These are phyloP conservation scores for Mesorhabditis belari DNA, from an alignment of 2,888 invertebrate species.

Conservation along the genomic window DNA sequence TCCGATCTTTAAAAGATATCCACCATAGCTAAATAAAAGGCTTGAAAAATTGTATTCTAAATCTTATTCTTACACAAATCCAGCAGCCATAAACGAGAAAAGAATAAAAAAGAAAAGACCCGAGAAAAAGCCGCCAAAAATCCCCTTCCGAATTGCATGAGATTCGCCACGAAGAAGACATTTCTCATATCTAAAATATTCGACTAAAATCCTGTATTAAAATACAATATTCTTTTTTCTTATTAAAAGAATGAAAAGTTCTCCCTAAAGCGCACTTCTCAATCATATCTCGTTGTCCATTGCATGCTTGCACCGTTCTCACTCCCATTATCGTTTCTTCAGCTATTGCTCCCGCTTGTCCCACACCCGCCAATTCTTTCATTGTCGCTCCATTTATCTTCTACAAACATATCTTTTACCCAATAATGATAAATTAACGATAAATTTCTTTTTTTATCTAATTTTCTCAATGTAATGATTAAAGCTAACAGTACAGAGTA, in stretches of 20 bases:
- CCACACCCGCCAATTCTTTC: constrained; percentile 27
- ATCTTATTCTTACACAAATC: constrained; percentile 19
- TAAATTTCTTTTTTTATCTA: neutral
- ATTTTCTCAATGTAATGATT: neutral
- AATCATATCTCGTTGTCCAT: constrained; percentile 41
- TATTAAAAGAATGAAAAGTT: neutral
- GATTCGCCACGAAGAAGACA: constrained; percentile 24
- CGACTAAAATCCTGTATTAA: no score
- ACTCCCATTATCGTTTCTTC: constrained; percentile 41
- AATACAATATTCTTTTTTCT: neutral
- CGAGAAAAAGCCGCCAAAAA: constrained; percentile 37
- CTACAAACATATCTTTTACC: constrained; percentile 8
- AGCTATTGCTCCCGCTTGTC: constrained; percentile 37
- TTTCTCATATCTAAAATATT: constrained; percentile 16
- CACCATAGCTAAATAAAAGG: constrained; percentile 22
- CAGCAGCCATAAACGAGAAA: constrained; percentile 29
- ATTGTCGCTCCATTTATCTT: constrained; percentile 28
- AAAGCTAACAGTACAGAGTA: no score
- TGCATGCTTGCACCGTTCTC: constrained; percentile 40
- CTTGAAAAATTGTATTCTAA: neutral
- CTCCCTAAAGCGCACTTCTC: constrained; percentile 7
- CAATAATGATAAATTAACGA: neutral
- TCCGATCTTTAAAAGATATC: constrained; percentile 25
- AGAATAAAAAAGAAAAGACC: constrained; percentile 36
- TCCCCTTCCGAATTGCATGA: constrained; percentile 29